Base-by-base conservation (phyloP, 2,888 invertebrate genomes). In the Cryptophagus acutangulus region DNA sequence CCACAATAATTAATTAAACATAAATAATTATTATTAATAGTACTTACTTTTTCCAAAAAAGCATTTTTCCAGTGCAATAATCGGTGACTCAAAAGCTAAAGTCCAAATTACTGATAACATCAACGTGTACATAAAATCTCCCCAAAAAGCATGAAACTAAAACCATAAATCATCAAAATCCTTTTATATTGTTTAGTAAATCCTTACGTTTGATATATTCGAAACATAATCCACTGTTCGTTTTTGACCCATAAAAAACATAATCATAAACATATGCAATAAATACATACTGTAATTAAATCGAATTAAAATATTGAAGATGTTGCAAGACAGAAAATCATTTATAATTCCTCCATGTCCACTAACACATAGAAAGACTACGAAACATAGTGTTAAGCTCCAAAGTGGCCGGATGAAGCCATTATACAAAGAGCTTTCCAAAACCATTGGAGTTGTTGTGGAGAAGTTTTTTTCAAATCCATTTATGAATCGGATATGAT, bases 281-380 rank as follows among this genome's bases (percentile, higher is more conserved):
- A 78, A 55, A 49, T 75, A 79, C 59, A 77, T 70, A 5, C 74
- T 74, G 47, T 74, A 78, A 0, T 76, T 75, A 8, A 79, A 62
- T 9, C 74, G 69, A 1, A 73, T 72, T 1, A 76, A 66, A 8
- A 76, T 61, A 59, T 74, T 73, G 70, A 76, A 77, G 20, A 75
- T 51, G 9, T 61, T 55, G 1, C 72, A 56, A 0, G 75, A 74
- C 1, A 77, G 61, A 44, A 77, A 70, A 68, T 71, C 72, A 53
- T 75, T 72, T 3, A 75, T 58, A 6, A 71, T 67, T 33, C 38
- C 38, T 5, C 38, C 38, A 33, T 38, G 10, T 36, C 38, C 38
- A 37, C 16, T 35, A 9, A 9, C 15, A 18, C 38, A 38, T 5
- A 34, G 3, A 17, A 33, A 38, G 13, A 38, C 33, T 3, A 38